Evolutionary conservation across 2,113 vertebrate species (phyloP), one percentile per base, ranked within the genome.

Genomic region (Paramisgurnus dabryanus): DNA sequence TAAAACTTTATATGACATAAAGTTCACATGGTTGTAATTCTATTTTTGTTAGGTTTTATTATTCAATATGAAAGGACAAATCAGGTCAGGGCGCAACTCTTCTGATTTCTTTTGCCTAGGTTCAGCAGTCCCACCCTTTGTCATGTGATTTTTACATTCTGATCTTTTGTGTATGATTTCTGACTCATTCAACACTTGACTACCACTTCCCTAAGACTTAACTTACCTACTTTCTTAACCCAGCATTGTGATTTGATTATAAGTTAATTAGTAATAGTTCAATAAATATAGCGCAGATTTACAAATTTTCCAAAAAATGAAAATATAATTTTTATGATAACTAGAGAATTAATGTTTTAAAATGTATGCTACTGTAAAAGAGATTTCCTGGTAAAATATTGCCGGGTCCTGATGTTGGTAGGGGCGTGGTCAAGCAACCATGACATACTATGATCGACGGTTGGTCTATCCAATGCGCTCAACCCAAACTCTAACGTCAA

Each of bases 401-500:
- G 1, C 4, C 7, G 63, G 74, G 69, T 84, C 67, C 76, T 82
- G 47, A 84, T 80, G 78, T 70, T 67, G 76, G 1, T 18, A 47
- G 63, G 64, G 71, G 71, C 34, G 57, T 22, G 55, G 61, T 47
- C 40, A 57, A 45, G 70, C 10, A 5, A 17, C 11, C 5, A 45
- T 67, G 57, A 55, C 27, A 58, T 34, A 9, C 6, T 17, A 1
- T 83, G 47, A 85, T 55, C 40, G 76, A 72, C 5, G 15, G 12
- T 4, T 9, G 0, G 22, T 0, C 61, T 9, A 11, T 49, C 90
- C 89, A 91, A 92, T 91, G 71, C 80, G 17, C 18, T 58, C n/a
- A n/a, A 11, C 0, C 0, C 0, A 34, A 18, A 13, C 6, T 0
- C 0, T 0, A 4, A 22, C 61, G 78, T 41, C 70, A 53, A 18